Conservation (phyloP, 2,797 vertebrate species). For the Microhierax caerulescens region DNA sequence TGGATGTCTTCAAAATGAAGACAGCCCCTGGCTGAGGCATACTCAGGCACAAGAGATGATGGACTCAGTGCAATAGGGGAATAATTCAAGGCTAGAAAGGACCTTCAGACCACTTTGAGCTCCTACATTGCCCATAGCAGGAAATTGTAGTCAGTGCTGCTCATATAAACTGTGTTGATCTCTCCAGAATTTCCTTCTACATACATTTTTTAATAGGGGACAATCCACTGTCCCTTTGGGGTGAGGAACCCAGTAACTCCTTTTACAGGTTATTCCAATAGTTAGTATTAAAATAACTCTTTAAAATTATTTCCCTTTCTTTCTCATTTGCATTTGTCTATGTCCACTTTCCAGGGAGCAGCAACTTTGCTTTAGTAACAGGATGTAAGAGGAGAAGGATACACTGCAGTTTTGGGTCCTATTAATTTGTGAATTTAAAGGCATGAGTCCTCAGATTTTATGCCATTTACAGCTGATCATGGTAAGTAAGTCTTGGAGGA, state of each 20-base stretch:
- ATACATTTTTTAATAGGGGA: neutral
- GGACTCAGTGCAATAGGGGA: neutral
- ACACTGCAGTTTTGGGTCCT: neutral
- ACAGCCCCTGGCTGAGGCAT: neutral
- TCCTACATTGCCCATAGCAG: neutral
- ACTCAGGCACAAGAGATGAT: neutral
- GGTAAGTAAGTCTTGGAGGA: neutral
- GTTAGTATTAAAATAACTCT: neutral
- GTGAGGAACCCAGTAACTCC: neutral
- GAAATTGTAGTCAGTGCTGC: neutral
- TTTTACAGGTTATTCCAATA: neutral
- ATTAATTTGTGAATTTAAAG: neutral
- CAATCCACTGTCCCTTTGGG: neutral
- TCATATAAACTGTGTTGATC: neutral
- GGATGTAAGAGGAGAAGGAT: neutral
- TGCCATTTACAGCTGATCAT: neutral
- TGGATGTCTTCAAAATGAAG: neutral
- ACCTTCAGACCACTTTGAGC: neutral
- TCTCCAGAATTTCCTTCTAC: neutral
- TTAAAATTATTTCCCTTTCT: neutral
- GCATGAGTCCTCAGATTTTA: neutral
- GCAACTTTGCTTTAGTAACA: neutral
- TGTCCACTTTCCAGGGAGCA: neutral
- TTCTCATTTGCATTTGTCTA: neutral
- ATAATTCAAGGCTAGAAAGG: neutral